Conservation (phyloP, 2,888 invertebrate species). For the Allophyes oxyacanthae region DNA sequence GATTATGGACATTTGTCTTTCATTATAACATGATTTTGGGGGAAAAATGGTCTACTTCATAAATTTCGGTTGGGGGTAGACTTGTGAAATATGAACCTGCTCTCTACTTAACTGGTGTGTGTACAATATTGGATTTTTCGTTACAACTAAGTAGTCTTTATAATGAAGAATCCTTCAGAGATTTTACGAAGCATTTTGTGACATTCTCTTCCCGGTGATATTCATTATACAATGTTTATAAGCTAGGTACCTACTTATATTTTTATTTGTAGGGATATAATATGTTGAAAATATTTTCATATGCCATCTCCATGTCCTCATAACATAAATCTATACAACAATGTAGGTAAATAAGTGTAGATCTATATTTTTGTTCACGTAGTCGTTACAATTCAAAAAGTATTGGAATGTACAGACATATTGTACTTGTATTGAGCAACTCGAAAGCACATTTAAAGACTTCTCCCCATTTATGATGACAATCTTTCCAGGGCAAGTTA, state of each 20-base stretch:
- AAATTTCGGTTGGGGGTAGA: slow-evolving; percentile 38
- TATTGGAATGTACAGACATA: no score
- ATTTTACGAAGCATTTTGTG: slow-evolving; percentile 18
- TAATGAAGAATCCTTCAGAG: slow-evolving; percentile 36
- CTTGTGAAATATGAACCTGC: slow-evolving; percentile 44
- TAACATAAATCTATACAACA: no score
- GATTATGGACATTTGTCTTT: slow-evolving; percentile 63
- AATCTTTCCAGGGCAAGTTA: no score
- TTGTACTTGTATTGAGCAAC: no score
- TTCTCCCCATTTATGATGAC: no score
- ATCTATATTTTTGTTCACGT: neutral
- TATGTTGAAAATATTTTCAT: no score
- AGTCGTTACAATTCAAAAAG: neutral
- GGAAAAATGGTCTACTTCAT: slow-evolving; percentile 45
- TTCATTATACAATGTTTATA: slow-evolving; percentile 17
- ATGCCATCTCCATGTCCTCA: no score
- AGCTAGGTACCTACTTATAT: neutral
- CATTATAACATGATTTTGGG: slow-evolving; percentile 51
- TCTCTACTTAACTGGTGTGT: slow-evolving; percentile 22
- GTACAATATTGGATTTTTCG: slow-evolving; percentile 46
- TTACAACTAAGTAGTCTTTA: slow-evolving; percentile 28
- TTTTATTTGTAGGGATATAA: neutral
- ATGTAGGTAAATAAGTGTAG: no score
- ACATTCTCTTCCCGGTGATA: slow-evolving; percentile 15
- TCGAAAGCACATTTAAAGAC: no score